Conservation (phyloP, 2,888 invertebrate species). For the Drosophila hamatofila region DNA sequence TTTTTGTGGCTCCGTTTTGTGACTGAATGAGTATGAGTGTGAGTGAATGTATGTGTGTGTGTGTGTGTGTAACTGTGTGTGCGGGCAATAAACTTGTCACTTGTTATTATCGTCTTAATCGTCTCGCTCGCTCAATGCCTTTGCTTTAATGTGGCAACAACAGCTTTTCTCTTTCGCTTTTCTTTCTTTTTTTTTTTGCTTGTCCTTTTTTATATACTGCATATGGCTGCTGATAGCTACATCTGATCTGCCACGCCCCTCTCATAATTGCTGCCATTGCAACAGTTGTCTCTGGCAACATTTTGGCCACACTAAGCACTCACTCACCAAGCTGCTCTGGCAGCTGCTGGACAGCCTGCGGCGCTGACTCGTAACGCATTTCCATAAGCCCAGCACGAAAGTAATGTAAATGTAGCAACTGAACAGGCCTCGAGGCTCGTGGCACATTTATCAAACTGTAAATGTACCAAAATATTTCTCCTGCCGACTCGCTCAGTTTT, state of each 20-base stretch:
- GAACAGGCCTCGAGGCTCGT: conserved; percentile 9
- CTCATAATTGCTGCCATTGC: conserved; percentile 73
- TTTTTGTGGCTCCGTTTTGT: conserved; percentile 63
- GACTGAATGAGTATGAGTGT: conserved; percentile 18
- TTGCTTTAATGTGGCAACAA: conserved; percentile 62
- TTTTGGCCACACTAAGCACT: conserved; percentile 44
- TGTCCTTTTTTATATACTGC: conserved; percentile 54
- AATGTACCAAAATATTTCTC: conserved; percentile 46
- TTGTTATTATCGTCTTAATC: conserved; percentile 83
- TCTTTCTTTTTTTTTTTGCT: background rate
- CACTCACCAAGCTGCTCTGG: conserved; percentile 1
- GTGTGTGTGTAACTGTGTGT: conserved; percentile 49
- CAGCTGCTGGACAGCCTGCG: conserved; percentile 43
- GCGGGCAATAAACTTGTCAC: conserved; percentile 82
- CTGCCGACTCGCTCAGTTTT: conserved; percentile 24
- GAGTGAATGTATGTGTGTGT: background rate
- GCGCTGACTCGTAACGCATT: conserved; percentile 51
- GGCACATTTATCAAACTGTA: conserved; percentile 69
- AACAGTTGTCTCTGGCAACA: conserved; percentile 66
- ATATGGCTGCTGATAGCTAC: conserved; percentile 13
- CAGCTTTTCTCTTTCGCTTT: background rate
- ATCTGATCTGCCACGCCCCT: conserved; percentile 11
- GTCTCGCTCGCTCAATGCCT: conserved; percentile 59
- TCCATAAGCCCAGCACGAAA: conserved; percentile 37
- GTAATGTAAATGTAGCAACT: conserved; percentile 2